phyloP scores from a whole-genome alignment of 2,113 vertebrate genomes.

The Felis chaus region DNA sequence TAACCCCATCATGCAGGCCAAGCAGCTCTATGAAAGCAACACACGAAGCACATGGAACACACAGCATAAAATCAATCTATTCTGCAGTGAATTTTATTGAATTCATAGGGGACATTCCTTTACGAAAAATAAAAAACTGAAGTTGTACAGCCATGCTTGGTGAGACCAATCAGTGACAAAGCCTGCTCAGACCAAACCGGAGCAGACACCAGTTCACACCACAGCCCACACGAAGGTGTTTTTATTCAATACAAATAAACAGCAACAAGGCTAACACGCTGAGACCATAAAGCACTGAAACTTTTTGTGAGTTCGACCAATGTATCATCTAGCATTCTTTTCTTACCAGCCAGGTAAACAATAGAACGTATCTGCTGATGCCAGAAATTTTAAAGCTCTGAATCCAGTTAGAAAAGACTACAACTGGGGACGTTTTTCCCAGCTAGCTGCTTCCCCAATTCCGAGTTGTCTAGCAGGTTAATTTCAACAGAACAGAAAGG shows the following conservation, averaged over 20 bases:
- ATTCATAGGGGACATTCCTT: neutral
- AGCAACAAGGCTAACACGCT: neutral
- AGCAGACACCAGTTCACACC: neutral
- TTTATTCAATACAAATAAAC: conserved; percentile 54
- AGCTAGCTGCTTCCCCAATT: neutral
- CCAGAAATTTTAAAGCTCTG: neutral
- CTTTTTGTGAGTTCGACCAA: neutral
- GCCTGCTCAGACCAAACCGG: neutral
- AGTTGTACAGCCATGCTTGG: conserved; percentile 10
- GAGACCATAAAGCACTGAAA: neutral
- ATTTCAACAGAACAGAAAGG: neutral
- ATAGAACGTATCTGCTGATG: neutral
- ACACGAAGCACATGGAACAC: conserved; percentile 76
- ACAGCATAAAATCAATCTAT: conserved; percentile 73
- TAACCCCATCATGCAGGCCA: conserved; percentile 50
- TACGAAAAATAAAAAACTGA: neutral
- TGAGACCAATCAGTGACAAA: neutral
- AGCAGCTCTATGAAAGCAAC: conserved; percentile 63
- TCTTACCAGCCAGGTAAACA: neutral
- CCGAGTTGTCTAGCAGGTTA: neutral
- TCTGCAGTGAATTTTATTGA: conserved; percentile 66
- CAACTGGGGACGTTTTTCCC: neutral
- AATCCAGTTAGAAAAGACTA: neutral
- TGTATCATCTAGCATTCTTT: neutral
- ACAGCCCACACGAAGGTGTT: neutral